A percentile compares a stretch with the other conserved stretches of the same genome.
Evolutionary conservation across 1,140 invertebrate genomes (phyloP).

Genomic region (Chrysomallon squamiferum): DNA sequence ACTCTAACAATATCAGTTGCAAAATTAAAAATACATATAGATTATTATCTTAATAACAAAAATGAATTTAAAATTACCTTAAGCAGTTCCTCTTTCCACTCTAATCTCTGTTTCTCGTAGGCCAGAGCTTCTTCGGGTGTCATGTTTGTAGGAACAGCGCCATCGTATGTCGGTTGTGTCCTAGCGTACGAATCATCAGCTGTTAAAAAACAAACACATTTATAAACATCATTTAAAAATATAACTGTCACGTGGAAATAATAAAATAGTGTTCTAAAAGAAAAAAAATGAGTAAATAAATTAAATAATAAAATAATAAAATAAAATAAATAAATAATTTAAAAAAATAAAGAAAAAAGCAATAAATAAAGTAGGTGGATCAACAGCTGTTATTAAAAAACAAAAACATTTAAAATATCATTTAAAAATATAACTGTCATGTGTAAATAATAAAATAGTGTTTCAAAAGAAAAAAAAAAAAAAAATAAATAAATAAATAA

Average conservation of each 20-base stretch:
- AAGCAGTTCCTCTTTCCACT: constrained; percentile 73
- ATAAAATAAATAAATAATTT: not conserved
- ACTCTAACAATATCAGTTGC: too few species aligned
- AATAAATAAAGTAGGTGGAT: not conserved
- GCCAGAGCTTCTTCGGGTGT: constrained; percentile 24
- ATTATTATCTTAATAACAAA: too few species aligned
- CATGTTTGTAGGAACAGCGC: constrained; percentile 3
- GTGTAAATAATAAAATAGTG: not conserved
- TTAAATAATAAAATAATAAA: not conserved
- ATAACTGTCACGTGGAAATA: too few species aligned
- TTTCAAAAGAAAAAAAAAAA: not conserved
- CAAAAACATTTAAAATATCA: not conserved
- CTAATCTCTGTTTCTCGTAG: constrained; percentile 60
- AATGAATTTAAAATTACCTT: too few species aligned
- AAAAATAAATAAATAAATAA: not conserved
- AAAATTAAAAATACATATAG: too few species aligned
- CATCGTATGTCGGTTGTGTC: constrained; percentile 30
- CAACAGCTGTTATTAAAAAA: not conserved
- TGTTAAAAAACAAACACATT: constrained; percentile 12
- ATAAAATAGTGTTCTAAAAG: not conserved
- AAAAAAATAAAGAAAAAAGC: not conserved
- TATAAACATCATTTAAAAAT: not conserved
- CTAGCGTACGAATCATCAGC: constrained; percentile 34
- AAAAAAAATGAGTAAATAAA: not conserved
- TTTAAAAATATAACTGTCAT: not conserved